These are phyloP conservation scores for Alcedo atthis DNA, from an alignment of 2,797 vertebrate species.

Conservation along the genomic window DNA sequence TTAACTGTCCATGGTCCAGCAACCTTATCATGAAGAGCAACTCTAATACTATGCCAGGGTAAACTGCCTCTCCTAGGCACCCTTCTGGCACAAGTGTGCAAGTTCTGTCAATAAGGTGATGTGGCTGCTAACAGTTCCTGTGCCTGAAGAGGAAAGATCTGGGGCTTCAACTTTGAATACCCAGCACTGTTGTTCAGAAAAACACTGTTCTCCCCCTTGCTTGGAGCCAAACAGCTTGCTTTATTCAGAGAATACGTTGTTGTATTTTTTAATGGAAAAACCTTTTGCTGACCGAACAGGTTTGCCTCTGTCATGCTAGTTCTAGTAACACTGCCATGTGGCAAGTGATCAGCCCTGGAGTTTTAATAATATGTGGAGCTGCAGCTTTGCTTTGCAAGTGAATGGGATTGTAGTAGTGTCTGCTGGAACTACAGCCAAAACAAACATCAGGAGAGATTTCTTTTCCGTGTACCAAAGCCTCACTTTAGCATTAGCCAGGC, in stretches of 20 bases:
- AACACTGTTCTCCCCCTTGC: neutral
- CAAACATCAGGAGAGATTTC: conserved; percentile 35
- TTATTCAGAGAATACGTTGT: neutral
- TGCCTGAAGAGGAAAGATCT: neutral
- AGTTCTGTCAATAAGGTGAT: neutral
- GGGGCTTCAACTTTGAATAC: neutral
- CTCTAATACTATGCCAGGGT: neutral
- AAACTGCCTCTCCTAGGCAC: neutral
- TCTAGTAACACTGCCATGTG: neutral
- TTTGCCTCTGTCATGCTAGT: neutral
- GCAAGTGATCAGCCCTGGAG: neutral
- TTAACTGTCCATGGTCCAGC: neutral
- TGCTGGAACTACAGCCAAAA: conserved; percentile 41
- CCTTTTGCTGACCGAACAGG: neutral
- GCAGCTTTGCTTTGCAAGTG: conserved; percentile 24
- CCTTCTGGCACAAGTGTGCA: neutral
- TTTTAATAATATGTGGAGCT: conserved; percentile 35
- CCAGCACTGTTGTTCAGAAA: neutral
- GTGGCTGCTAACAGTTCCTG: neutral
- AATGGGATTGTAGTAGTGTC: neutral
- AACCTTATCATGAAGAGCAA: neutral
- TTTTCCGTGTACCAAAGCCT: conserved; percentile 18
- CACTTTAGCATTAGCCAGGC: conserved; percentile 21
- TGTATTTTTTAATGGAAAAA: neutral
- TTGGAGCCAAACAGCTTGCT: neutral